Conservation (phyloP, 2,797 vertebrate species). For the Sebastolobus altivelis region DNA sequence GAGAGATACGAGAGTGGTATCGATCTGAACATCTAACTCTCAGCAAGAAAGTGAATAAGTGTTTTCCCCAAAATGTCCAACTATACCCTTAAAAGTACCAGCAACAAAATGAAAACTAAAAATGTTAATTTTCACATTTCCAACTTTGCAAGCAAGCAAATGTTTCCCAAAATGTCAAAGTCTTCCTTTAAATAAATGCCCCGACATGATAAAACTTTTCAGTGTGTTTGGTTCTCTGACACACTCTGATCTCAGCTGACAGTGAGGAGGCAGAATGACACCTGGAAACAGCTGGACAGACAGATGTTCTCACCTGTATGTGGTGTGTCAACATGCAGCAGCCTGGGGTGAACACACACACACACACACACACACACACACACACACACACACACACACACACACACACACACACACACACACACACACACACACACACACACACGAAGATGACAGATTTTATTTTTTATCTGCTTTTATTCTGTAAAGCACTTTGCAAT, state of each 20-base stretch:
- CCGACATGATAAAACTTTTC: background rate
- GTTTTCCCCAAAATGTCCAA: background rate
- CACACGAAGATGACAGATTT: too few relatives aligned
- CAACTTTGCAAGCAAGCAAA: background rate
- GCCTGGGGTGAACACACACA: slow-evolving; percentile 1
- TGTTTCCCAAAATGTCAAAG: background rate
- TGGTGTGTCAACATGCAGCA: slow-evolving; percentile 9
- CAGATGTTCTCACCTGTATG: slow-evolving; percentile 42
- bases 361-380: background rate
- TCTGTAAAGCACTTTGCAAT: too few relatives aligned
- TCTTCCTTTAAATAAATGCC: accelerated
- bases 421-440: background rate
- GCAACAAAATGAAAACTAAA: background rate
- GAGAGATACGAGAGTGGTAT: background rate
- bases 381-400: background rate
- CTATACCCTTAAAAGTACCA: background rate
- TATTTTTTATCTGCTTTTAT: too few relatives aligned
- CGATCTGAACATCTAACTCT: background rate
- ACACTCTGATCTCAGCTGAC: background rate
- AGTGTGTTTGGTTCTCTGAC: background rate
- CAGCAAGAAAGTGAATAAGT: background rate
- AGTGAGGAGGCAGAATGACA: background rate
- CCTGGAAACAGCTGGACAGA: slow-evolving; percentile 29
- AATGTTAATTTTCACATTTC: background rate
- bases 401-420: background rate